Evolutionary conservation across 1,140 invertebrate genomes (phyloP), one percentile per base, ranked within the genome.

Genomic region (Leptoteleia sp.): DNA sequence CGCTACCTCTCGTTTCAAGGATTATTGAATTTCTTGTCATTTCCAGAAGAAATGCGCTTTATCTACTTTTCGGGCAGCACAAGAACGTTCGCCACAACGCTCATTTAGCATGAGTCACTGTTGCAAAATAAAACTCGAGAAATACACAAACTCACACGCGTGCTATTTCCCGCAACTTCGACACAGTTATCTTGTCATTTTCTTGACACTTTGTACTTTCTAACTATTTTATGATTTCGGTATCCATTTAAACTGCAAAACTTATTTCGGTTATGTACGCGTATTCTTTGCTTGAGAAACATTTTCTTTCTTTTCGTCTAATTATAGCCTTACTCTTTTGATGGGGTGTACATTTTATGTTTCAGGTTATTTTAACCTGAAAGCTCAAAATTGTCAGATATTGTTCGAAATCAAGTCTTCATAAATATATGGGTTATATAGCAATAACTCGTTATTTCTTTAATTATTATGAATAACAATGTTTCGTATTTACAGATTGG

Each of bases 11-110:
- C 81, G 80, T 84, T 83, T 83, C 81, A 65, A 86, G 80, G 84
- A 87, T 88, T 89, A 89, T 89, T 87, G 87, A 88, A 85, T 88
- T 88, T 88, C 82, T 85, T 87, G 87, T 88, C 86, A 87, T 85
- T 85, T 83, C 83, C 87, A 89, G 87, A 88, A 88, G 87, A 89
- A 88, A 86, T 87, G 82, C 82, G 84, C 82, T 88, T 84, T 85
- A 87, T 87, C 86, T 87, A 88, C 85, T 86, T 84, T 82, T 47
- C 31, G 40, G 55, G 57, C 64, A 15, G 54, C 37, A 55, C 16
- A 61, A 76, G 47, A 61, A 70, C 35, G 54, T 54, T 67, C 54
- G 73, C 73, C 64, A 37, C 73, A 65, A 29, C 57, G 27, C 65
- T 64, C 65, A 76, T 76, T 76, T 59, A 50, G 42, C 47, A 55